A percentile compares a stretch with the other conserved stretches of the same genome.
These are phyloP conservation scores for Anisognathus igniventris DNA, from an alignment of 2,797 vertebrate species.

Conservation along the genomic window DNA sequence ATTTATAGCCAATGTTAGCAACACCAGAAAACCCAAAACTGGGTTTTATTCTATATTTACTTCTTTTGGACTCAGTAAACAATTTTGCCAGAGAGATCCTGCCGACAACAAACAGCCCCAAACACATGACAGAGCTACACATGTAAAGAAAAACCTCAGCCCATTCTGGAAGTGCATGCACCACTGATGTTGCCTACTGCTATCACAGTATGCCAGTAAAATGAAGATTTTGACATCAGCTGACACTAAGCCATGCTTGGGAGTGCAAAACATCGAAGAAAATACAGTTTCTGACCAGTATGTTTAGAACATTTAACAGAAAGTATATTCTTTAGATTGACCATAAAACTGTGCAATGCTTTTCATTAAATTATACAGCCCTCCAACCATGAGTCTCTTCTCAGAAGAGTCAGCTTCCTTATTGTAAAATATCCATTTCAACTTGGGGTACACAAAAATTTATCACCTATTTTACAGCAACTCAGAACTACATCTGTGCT, in stretches of 20 bases:
- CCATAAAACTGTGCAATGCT: background rate
- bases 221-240: background rate
- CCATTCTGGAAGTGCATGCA: background rate
- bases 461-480: background rate
- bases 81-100: background rate
- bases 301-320: background rate
- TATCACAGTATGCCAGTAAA: background rate
- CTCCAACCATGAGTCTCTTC: background rate
- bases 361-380: background rate
- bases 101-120: background rate
- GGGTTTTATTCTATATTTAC: background rate
- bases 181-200: background rate
- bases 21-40: background rate
- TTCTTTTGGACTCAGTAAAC: background rate
- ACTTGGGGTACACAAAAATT: background rate
- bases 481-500: background rate
- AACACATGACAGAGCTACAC: fast-evolving
- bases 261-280: background rate
- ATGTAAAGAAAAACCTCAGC: background rate
- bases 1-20: background rate
- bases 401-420: background rate
- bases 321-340: background rate
- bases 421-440: background rate
- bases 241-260: background rate
- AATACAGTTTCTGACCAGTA: background rate